Evolutionary conservation across 2,113 vertebrate species (phyloP).

Genomic region (Ciconia boyciana): DNA sequence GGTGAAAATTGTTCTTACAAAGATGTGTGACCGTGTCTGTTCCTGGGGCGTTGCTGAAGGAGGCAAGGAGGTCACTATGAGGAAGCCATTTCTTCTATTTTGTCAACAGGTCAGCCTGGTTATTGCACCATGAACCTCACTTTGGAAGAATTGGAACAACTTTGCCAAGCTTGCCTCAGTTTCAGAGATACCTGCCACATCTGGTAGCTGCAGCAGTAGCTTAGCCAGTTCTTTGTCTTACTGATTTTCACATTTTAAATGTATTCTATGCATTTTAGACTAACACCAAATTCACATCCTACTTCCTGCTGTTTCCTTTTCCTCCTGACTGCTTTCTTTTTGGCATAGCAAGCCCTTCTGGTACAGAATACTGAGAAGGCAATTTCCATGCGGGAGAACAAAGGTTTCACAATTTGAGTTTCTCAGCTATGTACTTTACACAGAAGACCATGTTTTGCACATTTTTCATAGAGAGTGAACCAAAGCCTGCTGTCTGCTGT

Average conservation of each 20-base stretch:
- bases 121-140: not conserved
- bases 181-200: not conserved
- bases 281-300: not conserved
- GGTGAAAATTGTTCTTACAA: not conserved
- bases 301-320: not conserved
- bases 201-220: not conserved
- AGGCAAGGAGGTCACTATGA: not conserved
- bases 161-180: not conserved
- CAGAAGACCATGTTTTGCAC: not conserved
- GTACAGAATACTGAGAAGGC: not conserved
- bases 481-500: conserved; percentile 5
- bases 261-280: not conserved
- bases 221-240: not conserved
- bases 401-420: conserved; percentile 5
- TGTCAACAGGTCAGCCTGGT: not conserved
- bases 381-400: conserved; percentile 18
- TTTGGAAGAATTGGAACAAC: not conserved
- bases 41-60: not conserved
- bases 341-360: not conserved
- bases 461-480: not conserved
- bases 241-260: not conserved
- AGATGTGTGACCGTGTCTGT: not conserved
- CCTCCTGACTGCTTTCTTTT: not conserved
- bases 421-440: not conserved
- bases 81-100: not conserved